Evolutionary conservation across 2,888 invertebrate species (phyloP).

Genomic region (Agrotis exclamationis): DNA sequence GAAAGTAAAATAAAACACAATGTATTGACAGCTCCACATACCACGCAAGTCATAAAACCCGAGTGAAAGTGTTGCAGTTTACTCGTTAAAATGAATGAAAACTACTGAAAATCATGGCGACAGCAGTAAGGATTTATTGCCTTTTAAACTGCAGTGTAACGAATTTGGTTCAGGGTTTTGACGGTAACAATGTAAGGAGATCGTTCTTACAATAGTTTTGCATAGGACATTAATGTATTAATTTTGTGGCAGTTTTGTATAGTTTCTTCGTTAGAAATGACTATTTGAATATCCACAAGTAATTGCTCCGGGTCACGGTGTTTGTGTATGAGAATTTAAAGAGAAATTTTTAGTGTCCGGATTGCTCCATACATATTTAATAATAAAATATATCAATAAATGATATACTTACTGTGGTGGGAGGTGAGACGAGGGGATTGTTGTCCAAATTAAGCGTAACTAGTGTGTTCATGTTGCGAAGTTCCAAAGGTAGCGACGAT

Average conservation of each 20-base stretch:
- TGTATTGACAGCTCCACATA: slow-evolving; percentile 37
- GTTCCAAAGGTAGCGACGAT: slow-evolving; percentile 96
- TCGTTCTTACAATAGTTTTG: slow-evolving; percentile 18
- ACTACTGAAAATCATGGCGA: slow-evolving; percentile 31
- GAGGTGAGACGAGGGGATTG: slow-evolving; percentile 98
- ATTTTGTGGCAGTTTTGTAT: slow-evolving; percentile 1
- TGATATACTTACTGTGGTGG: slow-evolving; percentile 95
- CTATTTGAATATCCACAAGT: no score
- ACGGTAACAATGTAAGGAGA: slow-evolving; percentile 18
- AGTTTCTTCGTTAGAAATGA: no score
- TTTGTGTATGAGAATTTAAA: no score
- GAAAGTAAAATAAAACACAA: slow-evolving; percentile 39
- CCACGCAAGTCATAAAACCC: slow-evolving; percentile 43
- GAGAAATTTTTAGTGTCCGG: no score
- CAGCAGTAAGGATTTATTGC: slow-evolving; percentile 22
- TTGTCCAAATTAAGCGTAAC: slow-evolving; percentile 96
- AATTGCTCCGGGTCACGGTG: no score
- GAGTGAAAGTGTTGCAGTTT: slow-evolving; percentile 39
- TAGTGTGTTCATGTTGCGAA: slow-evolving; percentile 96
- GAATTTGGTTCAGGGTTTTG: slow-evolving; percentile 20
- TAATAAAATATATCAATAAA: neutral
- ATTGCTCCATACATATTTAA: no score
- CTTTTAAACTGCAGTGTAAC: slow-evolving; percentile 40
- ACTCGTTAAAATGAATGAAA: slow-evolving; percentile 22
- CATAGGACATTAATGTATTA: neutral